phyloP scores from a whole-genome alignment of 2,888 invertebrate species.

The Apamea monoglypha region DNA sequence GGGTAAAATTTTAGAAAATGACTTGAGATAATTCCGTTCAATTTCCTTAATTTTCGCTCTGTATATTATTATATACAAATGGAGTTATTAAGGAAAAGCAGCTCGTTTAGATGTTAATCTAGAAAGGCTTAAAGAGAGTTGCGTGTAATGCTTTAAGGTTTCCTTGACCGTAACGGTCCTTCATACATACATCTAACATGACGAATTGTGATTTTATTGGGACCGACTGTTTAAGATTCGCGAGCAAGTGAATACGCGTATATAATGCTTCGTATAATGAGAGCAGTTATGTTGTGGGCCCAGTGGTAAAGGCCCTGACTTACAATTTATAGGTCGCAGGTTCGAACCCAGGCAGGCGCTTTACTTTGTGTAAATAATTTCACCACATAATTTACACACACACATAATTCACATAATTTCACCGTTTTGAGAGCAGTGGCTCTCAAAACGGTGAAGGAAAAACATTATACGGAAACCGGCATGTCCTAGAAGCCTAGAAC shows the following conservation, averaged over 20 bases:
- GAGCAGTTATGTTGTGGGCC: too few species aligned
- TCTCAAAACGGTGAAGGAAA: too few species aligned
- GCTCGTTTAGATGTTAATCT: constrained; percentile 41
- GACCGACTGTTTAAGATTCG: background rate
- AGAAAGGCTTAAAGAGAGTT: constrained; percentile 20
- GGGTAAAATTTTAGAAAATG: constrained; percentile 16
- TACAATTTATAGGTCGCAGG: too few species aligned
- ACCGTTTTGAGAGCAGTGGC: too few species aligned
- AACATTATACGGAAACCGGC: too few species aligned
- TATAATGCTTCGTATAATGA: too few species aligned
- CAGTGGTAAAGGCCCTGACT: too few species aligned
- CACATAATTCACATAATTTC: too few species aligned
- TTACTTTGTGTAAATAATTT: too few species aligned
- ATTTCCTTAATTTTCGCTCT: constrained; percentile 35
- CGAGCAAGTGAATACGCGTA: background rate
- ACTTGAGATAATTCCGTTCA: constrained; percentile 18
- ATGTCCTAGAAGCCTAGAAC: too few species aligned
- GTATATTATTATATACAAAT: constrained; percentile 18
- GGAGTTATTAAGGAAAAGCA: constrained; percentile 1
- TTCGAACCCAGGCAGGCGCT: too few species aligned
- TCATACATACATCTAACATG: background rate
- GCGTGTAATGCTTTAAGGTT: background rate
- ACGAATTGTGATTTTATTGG: background rate
- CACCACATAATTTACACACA: too few species aligned
- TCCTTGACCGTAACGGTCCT: background rate